Evolutionary conservation across 2,113 vertebrate genomes (phyloP).

Genomic region (Pteronura brasiliensis): DNA sequence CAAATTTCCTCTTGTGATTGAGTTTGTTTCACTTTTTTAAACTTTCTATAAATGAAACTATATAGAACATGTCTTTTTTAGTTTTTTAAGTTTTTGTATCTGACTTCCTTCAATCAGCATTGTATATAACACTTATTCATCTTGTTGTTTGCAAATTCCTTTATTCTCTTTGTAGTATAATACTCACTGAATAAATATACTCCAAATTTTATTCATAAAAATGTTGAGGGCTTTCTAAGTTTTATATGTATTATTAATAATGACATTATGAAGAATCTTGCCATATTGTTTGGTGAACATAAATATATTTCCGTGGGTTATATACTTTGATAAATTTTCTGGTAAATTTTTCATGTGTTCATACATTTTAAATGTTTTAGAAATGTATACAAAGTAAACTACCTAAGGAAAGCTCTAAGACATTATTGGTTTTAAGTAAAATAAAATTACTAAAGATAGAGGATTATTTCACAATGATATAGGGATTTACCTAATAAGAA

Average conservation of each 20-base stretch:
- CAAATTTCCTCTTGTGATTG: too few relatives aligned
- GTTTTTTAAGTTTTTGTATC: too few relatives aligned
- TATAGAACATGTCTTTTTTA: neutral
- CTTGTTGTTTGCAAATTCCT: too few relatives aligned
- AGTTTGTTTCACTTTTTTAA: neutral
- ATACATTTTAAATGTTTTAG: neutral
- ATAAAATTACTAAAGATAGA: neutral
- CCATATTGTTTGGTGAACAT: neutral
- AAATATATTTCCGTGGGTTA: neutral
- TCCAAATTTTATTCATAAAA: too few relatives aligned
- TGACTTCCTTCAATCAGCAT: too few relatives aligned
- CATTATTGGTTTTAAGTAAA: neutral
- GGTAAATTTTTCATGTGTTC: neutral
- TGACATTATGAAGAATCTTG: neutral
- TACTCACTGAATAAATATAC: too few relatives aligned
- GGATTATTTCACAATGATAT: neutral
- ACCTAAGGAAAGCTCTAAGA: neutral
- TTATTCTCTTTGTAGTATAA: too few relatives aligned
- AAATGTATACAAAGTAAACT: neutral
- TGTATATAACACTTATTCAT: too few relatives aligned
- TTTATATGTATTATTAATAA: too few relatives aligned
- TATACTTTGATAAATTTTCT: neutral
- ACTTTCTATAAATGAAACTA: neutral
- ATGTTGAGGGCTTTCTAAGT: too few relatives aligned
- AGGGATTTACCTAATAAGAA: neutral